Evolutionary conservation across 1,140 invertebrate species (phyloP).

Genomic region (Magallana angulata): DNA sequence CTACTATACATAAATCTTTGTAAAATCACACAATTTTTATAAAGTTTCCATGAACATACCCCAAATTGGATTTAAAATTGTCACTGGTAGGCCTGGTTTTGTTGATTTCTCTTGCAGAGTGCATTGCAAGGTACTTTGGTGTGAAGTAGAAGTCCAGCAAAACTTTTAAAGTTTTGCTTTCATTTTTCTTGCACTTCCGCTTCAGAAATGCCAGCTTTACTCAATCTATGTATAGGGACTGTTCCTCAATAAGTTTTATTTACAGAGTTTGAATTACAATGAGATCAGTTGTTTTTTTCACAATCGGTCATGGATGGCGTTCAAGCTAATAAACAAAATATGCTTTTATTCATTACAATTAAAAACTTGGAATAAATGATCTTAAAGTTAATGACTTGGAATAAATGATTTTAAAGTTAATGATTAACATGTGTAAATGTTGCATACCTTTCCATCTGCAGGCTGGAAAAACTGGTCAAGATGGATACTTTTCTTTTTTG

Average conservation of each 20-base stretch:
- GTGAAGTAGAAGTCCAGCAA: background rate
- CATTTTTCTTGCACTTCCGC: background rate
- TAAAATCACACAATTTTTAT: background rate
- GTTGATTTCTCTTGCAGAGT: constrained; percentile 4
- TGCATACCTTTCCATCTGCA: background rate
- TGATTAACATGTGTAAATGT: background rate
- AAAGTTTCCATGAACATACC: background rate
- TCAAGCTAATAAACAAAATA: background rate
- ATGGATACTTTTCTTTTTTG: background rate
- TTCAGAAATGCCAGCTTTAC: background rate
- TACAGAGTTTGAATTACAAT: background rate
- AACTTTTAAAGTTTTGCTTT: background rate
- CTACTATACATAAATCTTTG: background rate
- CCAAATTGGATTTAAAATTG: background rate
- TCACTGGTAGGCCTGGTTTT: constrained; percentile 2
- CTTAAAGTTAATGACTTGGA: background rate
- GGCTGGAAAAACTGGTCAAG: constrained; percentile 8
- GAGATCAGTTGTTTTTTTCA: background rate
- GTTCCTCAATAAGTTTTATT: background rate
- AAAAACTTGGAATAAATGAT: background rate
- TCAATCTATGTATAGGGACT: background rate
- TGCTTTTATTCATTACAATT: background rate
- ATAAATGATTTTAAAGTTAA: background rate
- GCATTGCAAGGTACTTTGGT: background rate
- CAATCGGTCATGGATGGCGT: background rate